Base-by-base conservation (phyloP, 2,797 vertebrate genomes). In the Channa striata region DNA sequence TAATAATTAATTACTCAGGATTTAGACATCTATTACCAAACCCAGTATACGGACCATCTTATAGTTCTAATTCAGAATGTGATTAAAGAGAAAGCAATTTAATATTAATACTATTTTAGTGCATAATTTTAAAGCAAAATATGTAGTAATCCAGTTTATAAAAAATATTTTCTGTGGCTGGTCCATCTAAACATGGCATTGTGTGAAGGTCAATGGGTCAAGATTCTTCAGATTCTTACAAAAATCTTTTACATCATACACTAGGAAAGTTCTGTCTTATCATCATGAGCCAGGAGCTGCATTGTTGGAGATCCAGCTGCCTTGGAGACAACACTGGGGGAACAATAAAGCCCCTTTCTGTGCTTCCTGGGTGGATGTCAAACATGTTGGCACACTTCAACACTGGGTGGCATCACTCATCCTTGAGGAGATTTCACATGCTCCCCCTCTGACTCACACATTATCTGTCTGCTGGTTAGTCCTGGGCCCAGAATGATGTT, bases 311-410 rank as follows among this genome's bases (percentile, higher is more conserved):
- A 72, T 44, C 43, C 56, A 36, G 58, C 77, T 70, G 63, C 58
- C 33, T 52, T 19, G 39, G 43, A 81, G 69, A 56, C 62, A 58
- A 44, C 47, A 21, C 54, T 49, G 46, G 40, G 56, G 57, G 59
- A 36, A 19, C n/a, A 43, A 43, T 3, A 6, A 13, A 54, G 7
- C n/a, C 5, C n/a, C 8, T 1, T 13, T 60, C 23, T 12, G 13
- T 21, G 11, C n/a, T 53, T 44, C 49, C 5, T n/a, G 61, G 54
- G 52, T 23, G 56, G 59, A 56, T 46, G 53, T 65, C 23, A 76
- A 67, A 79, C 72, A 68, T 78, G 67, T 69, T 82, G 56, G 70
- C 72, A 47, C 65, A 67, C 58, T 51, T 80, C 62, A 51, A 20
- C 49, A 75, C n/a, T 13, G 37, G 51, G 19, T 60, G 63, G 40